A percentile compares a stretch with the other conserved stretches of the same genome.
Evolutionary conservation across 2,888 invertebrate genomes (phyloP).

Genomic region (Diarsia mendica): DNA sequence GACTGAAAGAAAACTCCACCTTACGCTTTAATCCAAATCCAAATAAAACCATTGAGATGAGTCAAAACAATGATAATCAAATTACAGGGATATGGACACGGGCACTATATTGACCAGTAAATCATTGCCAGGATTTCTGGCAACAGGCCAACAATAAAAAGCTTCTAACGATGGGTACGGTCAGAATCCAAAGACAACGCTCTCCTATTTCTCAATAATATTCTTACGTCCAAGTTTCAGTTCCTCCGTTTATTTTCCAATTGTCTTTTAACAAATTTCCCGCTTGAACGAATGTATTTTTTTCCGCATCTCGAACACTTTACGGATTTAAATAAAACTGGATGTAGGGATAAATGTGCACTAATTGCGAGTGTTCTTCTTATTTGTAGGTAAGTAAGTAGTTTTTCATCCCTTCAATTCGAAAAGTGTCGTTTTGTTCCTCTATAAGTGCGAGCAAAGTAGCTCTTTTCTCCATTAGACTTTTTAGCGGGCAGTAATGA

Average conservation of each 20-base stretch:
- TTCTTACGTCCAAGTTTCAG: conserved; percentile 10
- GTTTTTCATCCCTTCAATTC: no score
- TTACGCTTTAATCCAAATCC: no score
- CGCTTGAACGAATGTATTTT: neutral
- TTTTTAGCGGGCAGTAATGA: no score
- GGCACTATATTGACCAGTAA: conserved; percentile 50
- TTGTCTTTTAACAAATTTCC: neutral
- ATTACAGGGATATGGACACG: conserved; percentile 49
- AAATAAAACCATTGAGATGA: conserved; percentile 33
- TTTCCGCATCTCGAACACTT: neutral
- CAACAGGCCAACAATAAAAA: conserved; percentile 51
- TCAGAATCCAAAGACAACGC: conserved; percentile 38
- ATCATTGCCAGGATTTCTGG: conserved; percentile 54
- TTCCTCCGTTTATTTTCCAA: conserved; percentile 7
- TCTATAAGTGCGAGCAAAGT: no score
- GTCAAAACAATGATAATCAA: conserved; percentile 52
- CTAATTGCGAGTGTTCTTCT: neutral
- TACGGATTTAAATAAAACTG: neutral
- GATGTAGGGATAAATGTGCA: neutral
- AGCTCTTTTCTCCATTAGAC: no score
- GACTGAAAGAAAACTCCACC: neutral
- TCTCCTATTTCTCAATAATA: conserved; percentile 27
- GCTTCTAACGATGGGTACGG: conserved; percentile 30
- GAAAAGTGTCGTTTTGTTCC: no score
- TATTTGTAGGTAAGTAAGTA: neutral